Evolutionary conservation across 53 echinoderm and acorn worm species (phyloP).

Genomic region (Henricia sp.): DNA sequence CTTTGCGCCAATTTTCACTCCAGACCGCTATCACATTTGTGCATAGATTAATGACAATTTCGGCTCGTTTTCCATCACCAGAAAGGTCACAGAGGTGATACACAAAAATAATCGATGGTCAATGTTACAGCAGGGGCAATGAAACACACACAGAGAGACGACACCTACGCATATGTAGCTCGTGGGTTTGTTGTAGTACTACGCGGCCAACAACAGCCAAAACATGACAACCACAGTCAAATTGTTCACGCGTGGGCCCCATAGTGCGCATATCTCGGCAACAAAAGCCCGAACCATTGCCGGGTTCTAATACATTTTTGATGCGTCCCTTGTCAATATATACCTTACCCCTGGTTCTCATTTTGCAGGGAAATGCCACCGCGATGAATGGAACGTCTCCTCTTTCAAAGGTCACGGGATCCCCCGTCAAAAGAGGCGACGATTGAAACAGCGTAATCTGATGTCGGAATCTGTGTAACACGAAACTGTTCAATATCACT

Average conservation of each 20-base stretch:
- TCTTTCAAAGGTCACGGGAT: constrained; percentile 38
- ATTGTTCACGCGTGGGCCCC: constrained; percentile 29
- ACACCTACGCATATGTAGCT: too few species aligned
- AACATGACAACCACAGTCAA: not conserved
- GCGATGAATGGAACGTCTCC: constrained; percentile 3
- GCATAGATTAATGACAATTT: too few species aligned
- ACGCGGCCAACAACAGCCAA: not conserved
- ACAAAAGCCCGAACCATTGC: constrained; percentile 22
- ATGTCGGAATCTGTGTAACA: constrained; percentile 37
- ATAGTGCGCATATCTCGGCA: not conserved
- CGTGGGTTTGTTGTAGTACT: not conserved
- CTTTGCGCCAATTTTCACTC: too few species aligned
- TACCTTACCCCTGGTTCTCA: not conserved
- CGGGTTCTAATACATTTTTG: constrained; percentile 39
- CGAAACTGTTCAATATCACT: not conserved
- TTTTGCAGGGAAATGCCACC: constrained; percentile 20
- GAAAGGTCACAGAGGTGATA: too few species aligned
- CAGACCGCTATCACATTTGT: too few species aligned
- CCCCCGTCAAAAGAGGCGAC: not conserved
- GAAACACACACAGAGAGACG: too few species aligned
- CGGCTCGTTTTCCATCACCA: too few species aligned
- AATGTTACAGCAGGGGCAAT: too few species aligned
- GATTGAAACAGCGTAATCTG: constrained; percentile 1
- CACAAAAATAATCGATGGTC: too few species aligned
- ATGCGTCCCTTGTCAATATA: constrained; percentile 37